phyloP scores from a whole-genome alignment of 1,140 invertebrate genomes.

The Cecropterus lyciades region DNA sequence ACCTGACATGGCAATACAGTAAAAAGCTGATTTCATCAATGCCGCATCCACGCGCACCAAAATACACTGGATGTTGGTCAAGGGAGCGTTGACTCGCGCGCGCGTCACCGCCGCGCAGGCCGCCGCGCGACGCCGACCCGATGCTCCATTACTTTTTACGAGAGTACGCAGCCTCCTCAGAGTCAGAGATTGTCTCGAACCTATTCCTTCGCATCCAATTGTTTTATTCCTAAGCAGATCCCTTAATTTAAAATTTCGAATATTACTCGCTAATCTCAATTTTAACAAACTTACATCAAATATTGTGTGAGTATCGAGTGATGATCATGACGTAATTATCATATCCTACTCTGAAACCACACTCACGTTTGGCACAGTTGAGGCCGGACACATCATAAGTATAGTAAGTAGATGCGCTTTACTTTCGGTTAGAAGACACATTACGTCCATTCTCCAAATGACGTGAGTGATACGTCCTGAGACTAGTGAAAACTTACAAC shows the following conservation, averaged over 20 bases:
- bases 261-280: no score
- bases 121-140: background rate
- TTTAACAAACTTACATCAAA: no score
- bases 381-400: no score
- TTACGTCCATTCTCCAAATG: background rate
- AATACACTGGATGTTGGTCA: slow-evolving; percentile 18
- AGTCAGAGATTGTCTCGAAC: background rate
- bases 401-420: background rate
- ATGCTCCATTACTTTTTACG: slow-evolving; percentile 1
- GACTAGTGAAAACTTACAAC: background rate
- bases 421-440: background rate
- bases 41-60: background rate
- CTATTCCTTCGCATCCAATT: background rate
- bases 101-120: background rate
- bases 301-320: no score
- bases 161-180: background rate
- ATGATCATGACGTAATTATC: no score
- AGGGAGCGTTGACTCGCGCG: slow-evolving; percentile 6
- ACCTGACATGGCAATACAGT: no score
- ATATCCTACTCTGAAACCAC: no score
- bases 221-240: background rate
- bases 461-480: background rate
- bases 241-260: no score
- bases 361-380: no score
- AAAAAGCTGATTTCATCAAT: no score